Evolutionary conservation across 2,888 invertebrate species (phyloP).

Genomic region (Agrotis ipsilon): DNA sequence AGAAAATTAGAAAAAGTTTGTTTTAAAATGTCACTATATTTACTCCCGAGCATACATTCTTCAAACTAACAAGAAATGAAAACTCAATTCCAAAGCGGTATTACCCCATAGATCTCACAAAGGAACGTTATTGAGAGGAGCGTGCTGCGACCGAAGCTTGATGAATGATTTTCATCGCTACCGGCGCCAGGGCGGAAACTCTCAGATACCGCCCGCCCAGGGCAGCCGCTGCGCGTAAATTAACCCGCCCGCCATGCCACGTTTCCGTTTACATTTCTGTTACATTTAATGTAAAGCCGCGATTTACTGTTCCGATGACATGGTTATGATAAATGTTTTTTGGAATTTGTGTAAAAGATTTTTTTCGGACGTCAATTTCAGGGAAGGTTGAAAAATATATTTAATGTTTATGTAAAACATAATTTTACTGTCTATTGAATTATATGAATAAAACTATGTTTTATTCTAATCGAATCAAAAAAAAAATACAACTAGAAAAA

Average conservation of each 20-base stretch:
- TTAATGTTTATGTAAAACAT: conserved; percentile 1
- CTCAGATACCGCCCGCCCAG: conserved; percentile 83
- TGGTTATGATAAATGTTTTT: conserved; percentile 54
- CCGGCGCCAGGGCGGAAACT: conserved; percentile 80
- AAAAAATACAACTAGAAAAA: not conserved
- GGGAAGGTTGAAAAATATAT: not conserved
- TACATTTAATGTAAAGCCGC: conserved; percentile 67
- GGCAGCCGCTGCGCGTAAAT: conserved; percentile 81
- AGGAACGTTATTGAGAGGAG: conserved; percentile 76
- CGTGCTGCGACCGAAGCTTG: conserved; percentile 83
- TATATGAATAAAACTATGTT: conserved; percentile 14
- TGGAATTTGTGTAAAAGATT: conserved; percentile 32
- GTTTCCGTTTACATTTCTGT: conserved; percentile 78
- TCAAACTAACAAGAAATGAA: conserved; percentile 44
- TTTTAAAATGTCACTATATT: not conserved
- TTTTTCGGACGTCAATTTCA: conserved; percentile 7
- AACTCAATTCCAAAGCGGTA: conserved; percentile 42
- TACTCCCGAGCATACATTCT: not conserved
- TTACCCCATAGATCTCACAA: conserved; percentile 54
- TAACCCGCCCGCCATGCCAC: conserved; percentile 79
- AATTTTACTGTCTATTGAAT: conserved; percentile 12
- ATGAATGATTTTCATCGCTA: conserved; percentile 86
- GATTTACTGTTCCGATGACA: conserved; percentile 61
- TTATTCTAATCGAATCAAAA: not conserved
- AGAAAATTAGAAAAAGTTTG: no score